Conservation (phyloP, 1,140 invertebrate genomes). For the Aphelenchoides besseyi region DNA sequence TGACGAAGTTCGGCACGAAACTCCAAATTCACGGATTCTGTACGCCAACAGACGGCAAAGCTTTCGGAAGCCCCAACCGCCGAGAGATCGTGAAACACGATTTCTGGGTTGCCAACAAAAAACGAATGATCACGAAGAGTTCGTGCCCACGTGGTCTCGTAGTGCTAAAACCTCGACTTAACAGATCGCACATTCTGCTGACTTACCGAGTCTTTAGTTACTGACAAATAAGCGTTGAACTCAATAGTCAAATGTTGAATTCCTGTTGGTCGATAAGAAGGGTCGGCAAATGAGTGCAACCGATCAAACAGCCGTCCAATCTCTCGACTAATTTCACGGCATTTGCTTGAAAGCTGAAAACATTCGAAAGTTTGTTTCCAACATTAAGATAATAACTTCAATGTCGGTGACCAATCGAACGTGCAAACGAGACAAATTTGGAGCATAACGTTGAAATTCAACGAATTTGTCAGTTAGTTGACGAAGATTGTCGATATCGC, state of each 20-base stretch:
- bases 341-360: constrained; percentile 6
- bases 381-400: background rate
- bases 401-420: background rate
- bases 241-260: background rate
- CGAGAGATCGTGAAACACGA: background rate
- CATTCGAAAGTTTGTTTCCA: background rate
- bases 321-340: background rate
- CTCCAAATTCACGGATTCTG: background rate
- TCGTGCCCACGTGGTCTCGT: background rate
- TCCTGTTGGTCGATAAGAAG: background rate
- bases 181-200: background rate
- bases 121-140: background rate
- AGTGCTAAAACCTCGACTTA: background rate
- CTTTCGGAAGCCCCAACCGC: background rate
- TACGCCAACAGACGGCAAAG: background rate
- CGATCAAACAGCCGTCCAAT: background rate
- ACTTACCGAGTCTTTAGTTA: background rate
- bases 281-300: background rate
- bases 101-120: background rate
- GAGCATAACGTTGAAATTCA: background rate
- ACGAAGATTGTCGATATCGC: background rate
- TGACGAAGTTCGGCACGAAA: background rate
- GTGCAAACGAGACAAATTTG: background rate
- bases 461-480: background rate
- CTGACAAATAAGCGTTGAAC: background rate